Evolutionary conservation across 1,140 invertebrate species (phyloP), one percentile per base, ranked within the genome.

Genomic region (Meteorus sp.): DNA sequence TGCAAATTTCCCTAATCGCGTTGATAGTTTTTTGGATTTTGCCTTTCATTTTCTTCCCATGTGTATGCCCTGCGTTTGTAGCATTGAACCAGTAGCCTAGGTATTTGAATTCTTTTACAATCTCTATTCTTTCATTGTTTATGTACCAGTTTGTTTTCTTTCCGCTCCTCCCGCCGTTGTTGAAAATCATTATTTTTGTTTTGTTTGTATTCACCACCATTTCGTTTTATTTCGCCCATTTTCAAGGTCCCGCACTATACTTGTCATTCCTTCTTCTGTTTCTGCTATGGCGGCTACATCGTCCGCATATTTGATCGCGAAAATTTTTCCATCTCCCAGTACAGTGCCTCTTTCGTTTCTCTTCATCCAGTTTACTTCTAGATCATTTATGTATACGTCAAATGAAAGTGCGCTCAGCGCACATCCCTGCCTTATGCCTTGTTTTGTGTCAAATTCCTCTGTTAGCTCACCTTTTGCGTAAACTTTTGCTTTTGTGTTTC

Each of bases 151-250:
- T 45, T 31, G 9, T 19, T n/a, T 6, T 8, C 7, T 54, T 48
- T 31, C 27, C 31, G 8, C 8, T 41, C 9, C n/a, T 23, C 23
- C 31, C 37, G n/a, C 54, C 50, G 1, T 60, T 58, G 7, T 23
- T 53, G 6, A 55, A 60, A 0, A 65, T 22, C 45, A 61, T 48
- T 1, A 65, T 44, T 20, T 59, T 65, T 2, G 55, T 50, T 23
- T 60, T 65, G 0, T 54, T 19, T 0, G 9, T 22, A 20, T 44
- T 62, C 1, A 59, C 31, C 15, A 15, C 19, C 9, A 61, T 20
- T 22, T 44, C 35, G 22, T 48, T 56, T 31, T 41, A 19, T n/a
- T 43, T 41, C 0, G 23, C 55, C 35, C 47, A 58, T 22, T 33
- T 54, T 29, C 47, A 11, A 54, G 11, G 1, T 9, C n/a, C 1